Evolutionary conservation across 2,797 vertebrate genomes (phyloP).

Genomic region (Myotis planiceps): DNA sequence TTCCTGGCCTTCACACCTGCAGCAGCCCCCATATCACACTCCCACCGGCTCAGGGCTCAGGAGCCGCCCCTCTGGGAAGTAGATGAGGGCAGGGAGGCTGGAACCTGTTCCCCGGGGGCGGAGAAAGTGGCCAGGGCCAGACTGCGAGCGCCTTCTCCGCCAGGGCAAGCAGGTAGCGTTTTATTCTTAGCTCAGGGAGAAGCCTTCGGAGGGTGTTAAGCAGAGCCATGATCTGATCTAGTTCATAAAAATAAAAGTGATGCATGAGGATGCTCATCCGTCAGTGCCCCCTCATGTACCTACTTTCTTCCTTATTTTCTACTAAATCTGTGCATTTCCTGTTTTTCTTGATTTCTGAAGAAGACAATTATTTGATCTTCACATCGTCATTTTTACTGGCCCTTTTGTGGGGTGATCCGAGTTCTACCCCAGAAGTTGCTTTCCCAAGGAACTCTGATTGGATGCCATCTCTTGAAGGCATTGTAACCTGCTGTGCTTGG

Average conservation of each 20-base stretch:
- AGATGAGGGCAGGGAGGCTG: neutral
- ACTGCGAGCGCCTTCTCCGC: accelerated
- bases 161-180: neutral
- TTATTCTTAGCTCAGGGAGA: neutral
- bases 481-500: neutral
- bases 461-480: neutral
- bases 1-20: no score
- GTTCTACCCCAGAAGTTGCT: neutral
- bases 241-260: constrained; percentile 11
- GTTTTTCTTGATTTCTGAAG: neutral
- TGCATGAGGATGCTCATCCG: accelerated
- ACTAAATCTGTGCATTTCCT: neutral
- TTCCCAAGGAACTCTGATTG: neutral
- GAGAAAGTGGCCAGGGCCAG: neutral
- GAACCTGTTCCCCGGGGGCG: accelerated
- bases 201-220: neutral
- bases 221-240: neutral
- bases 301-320: neutral
- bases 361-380: neutral
- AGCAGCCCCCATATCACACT: no score
- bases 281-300: accelerated
- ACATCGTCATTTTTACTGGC: neutral
- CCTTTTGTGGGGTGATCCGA: neutral
- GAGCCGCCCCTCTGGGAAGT: neutral
- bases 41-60: neutral